Base-by-base conservation (phyloP, 2,888 invertebrate genomes). In the Willowsia nigromaculata region DNA sequence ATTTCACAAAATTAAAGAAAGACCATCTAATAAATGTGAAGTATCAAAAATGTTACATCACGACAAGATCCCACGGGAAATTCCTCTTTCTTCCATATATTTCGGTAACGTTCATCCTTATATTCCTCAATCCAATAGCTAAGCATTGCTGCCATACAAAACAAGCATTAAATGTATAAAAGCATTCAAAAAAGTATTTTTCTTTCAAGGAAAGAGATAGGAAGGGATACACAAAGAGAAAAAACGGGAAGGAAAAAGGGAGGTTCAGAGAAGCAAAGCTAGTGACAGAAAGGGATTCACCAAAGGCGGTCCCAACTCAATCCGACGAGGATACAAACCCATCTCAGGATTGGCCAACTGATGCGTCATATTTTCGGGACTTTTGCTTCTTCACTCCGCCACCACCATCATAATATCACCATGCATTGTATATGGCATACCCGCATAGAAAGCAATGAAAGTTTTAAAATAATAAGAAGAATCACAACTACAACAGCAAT, bases 341-440 rank as follows among this genome's bases (percentile, higher is more conserved):
- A 76, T 22, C 30, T 22, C 47, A 62, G 62, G 76, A 85, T 85
- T 85, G 85, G 85, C 78, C 65, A 25, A 59, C 62, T 40, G 62
- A 37, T 22, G 85, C 53, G 27, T 78, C 78, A 78, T 37, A 53
- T 50, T 85, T 74, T 85, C 85, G 85, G 85, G 85, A 85, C 85
- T 85, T 85, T 85, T 85, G 85, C 85, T 78, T 30, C 85, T 85
- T 85, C 25, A 85, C 62, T 62, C 85, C 59, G 43, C 85, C 33
- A 78, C 59, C 71, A 53, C 27, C 13, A 11, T 15, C 33, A 68
- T 13, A 6, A 1, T 33, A n/a, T n/a, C n/a, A 33, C 37, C 68
- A 13, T 33, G 3, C 37, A 5, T 9, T 33, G 22, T 22, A 13
- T 30, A 15, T 13, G 30, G 13, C 62, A 62, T 30, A 13, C 13